A percentile compares a stretch with the other conserved stretches of the same genome.
These are phyloP conservation scores for Parazoanthus swiftii DNA, from an alignment of 92 coral and sea anemone genomes.

Conservation along the genomic window DNA sequence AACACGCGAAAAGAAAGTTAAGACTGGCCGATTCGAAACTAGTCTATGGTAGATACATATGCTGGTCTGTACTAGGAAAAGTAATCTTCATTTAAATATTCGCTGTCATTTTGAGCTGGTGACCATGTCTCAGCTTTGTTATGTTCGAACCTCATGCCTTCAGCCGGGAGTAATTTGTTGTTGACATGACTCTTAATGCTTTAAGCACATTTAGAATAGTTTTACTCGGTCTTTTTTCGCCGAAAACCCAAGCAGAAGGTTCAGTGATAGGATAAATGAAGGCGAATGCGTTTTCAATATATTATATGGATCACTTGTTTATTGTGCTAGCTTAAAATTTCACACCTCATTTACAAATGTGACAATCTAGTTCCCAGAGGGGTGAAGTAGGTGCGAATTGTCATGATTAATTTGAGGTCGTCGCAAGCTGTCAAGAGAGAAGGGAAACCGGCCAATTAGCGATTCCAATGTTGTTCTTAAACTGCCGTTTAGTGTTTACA, in stretches of 20 bases:
- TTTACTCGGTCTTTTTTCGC: too few species aligned
- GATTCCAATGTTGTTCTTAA: neutral
- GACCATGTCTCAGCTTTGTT: neutral
- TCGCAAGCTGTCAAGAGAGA: conserved; percentile 20
- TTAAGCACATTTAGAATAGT: neutral
- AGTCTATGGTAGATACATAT: too few species aligned
- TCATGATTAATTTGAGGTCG: conserved; percentile 22
- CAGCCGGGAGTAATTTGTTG: neutral
- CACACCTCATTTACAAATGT: neutral
- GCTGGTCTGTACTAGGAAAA: neutral
- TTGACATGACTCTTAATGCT: neutral
- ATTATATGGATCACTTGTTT: neutral
- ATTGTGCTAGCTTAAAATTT: neutral
- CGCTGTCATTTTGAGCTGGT: neutral
- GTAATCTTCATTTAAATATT: neutral
- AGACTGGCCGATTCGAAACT: too few species aligned
- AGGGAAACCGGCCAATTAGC: conserved; percentile 5
- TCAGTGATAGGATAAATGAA: neutral
- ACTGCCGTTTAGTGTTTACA: conserved; percentile 17
- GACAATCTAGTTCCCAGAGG: conserved; percentile 41
- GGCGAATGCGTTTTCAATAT: neutral
- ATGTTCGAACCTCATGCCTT: neutral
- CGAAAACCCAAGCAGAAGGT: neutral
- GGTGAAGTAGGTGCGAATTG: conserved; percentile 46
- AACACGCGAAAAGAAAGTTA: too few species aligned